These are phyloP conservation scores for Mycteria americana DNA, from an alignment of 2,797 vertebrate genomes.

Conservation along the genomic window DNA sequence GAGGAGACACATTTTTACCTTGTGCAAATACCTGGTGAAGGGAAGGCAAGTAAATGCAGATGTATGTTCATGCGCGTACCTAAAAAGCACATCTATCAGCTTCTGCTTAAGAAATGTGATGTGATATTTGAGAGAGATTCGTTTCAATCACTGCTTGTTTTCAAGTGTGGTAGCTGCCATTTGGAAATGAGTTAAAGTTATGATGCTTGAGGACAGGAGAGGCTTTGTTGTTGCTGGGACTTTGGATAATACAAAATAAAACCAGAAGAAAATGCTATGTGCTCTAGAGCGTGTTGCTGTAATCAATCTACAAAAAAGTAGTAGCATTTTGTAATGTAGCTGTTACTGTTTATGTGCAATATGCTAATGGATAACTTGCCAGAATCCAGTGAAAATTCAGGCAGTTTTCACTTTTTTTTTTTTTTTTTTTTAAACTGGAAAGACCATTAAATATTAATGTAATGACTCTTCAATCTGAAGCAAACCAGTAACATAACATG, in stretches of 20 bases:
- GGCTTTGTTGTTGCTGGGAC: background rate
- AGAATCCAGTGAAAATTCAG: background rate
- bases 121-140: background rate
- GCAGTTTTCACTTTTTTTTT: background rate
- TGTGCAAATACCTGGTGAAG: background rate
- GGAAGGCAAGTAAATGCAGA: background rate
- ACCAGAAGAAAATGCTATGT: rapidly evolving
- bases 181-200: background rate
- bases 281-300: background rate
- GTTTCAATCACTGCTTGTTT: background rate
- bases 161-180: background rate
- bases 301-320: background rate
- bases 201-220: background rate
- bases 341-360: background rate
- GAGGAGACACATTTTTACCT: background rate
- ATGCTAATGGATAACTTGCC: background rate
- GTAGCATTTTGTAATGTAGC: background rate
- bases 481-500: background rate
- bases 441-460: background rate
- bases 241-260: background rate
- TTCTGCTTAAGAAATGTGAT: background rate
- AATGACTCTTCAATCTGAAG: background rate
- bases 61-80: rapidly evolving
- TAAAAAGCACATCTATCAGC: background rate
- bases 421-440: background rate